Conservation (phyloP, 2,113 vertebrate genomes). For the Mixornis gularis region DNA sequence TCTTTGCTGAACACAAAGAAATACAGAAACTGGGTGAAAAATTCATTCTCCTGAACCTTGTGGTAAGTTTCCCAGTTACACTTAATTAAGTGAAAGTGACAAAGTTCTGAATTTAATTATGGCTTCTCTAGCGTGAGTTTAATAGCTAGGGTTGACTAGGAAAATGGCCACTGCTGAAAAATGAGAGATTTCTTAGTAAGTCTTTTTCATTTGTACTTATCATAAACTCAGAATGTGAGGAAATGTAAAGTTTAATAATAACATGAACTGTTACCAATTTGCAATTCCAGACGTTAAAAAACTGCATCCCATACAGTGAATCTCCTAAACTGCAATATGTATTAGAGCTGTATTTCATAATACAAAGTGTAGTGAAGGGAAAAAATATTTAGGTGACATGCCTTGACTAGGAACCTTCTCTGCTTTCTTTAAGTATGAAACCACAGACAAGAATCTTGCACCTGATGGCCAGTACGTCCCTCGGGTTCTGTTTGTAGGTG, state of each 20-base stretch:
- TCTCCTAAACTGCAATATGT: not conserved
- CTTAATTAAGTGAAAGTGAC: not conserved
- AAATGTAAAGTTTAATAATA: not conserved
- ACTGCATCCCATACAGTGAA: not conserved
- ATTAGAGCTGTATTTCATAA: not conserved
- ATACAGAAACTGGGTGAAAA: conserved; percentile 87
- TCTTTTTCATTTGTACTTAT: not conserved
- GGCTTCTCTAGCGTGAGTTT: not conserved
- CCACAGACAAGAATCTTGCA: conserved; percentile 90
- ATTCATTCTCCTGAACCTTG: conserved; percentile 87
- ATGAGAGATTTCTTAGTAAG: not conserved
- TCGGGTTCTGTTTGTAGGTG: conserved; percentile 91
- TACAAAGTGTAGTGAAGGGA: not conserved
- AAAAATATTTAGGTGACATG: not conserved
- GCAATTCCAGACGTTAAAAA: not conserved
- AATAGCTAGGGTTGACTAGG: not conserved
- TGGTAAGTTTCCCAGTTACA: conserved; percentile 75
- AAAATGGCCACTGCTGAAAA: not conserved
- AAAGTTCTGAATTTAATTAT: not conserved
- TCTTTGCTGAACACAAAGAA: conserved; percentile 79
- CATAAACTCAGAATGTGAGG: not conserved
- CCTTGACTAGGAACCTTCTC: not conserved
- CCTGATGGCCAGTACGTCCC: conserved; percentile 95
- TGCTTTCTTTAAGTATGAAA: conserved; percentile 84
- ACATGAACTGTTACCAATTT: not conserved